Conservation (phyloP, 2,113 vertebrate genomes). For the Suncus etruscus region DNA sequence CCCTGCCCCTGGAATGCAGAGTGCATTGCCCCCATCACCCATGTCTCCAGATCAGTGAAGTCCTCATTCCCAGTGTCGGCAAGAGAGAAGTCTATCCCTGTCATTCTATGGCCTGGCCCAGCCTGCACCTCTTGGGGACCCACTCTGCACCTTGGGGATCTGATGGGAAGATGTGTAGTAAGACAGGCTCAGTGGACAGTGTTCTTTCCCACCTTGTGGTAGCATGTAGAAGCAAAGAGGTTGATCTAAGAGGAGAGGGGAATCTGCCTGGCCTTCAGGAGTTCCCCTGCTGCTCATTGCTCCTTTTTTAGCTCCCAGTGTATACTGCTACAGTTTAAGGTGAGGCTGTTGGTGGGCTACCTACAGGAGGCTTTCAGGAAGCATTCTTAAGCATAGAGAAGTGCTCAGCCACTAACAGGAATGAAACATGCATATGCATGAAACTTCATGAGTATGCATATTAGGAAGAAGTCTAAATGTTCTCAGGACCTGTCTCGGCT, state of each 20-base stretch:
- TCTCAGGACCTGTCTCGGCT: neutral
- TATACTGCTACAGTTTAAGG: neutral
- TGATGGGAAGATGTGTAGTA: neutral
- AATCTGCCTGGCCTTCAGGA: neutral
- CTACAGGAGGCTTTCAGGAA: neutral
- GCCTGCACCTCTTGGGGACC: neutral
- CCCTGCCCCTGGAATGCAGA: neutral
- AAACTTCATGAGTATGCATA: slow-evolving; percentile 26
- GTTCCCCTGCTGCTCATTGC: no score
- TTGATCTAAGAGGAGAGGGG: neutral
- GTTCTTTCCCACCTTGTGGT: neutral
- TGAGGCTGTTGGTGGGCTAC: neutral
- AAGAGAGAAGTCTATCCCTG: neutral
- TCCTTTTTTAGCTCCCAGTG: neutral
- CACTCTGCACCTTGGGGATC: neutral
- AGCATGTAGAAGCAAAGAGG: neutral
- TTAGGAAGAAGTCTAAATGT: neutral
- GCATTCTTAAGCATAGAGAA: neutral
- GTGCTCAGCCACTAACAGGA: slow-evolving; percentile 21
- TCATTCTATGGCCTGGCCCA: neutral
- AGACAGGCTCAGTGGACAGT: neutral
- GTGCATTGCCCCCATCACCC: neutral
- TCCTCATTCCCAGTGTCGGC: neutral
- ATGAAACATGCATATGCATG: slow-evolving; percentile 21
- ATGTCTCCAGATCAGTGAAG: neutral